Percentiles rank a stretch among this genome's conserved stretches.
Evolutionary conservation across 2,113 vertebrate species (phyloP).

Genomic region (Chitala chitala): DNA sequence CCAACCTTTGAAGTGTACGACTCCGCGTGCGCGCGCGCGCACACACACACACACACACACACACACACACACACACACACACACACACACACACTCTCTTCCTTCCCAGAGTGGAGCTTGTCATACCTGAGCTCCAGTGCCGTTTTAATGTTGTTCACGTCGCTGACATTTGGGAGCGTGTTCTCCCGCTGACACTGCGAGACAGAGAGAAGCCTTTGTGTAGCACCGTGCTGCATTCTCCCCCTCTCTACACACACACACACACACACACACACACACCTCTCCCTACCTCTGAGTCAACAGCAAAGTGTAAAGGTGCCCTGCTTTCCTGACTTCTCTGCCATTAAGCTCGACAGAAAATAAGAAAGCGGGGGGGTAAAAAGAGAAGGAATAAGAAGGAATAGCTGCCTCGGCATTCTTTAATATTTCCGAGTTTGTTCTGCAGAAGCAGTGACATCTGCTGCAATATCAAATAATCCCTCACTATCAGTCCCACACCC

Average conservation of each 20-base stretch:
- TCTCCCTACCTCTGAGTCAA: constrained; percentile 51
- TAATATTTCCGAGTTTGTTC: constrained; percentile 14
- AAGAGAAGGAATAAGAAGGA: too few relatives aligned
- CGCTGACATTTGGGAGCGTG: constrained; percentile 61
- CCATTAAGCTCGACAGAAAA: constrained; percentile 47
- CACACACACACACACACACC: too few relatives aligned
- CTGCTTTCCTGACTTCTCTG: constrained; percentile 34
- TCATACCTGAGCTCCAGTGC: constrained; percentile 37
- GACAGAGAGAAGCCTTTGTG: constrained; percentile 46
- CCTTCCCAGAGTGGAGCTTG: constrained; percentile 7
- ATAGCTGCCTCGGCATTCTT: not conserved
- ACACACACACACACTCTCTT: not conserved
- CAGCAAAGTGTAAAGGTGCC: constrained; percentile 53
- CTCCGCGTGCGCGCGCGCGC: too few relatives aligned
- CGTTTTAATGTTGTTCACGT: constrained; percentile 60
- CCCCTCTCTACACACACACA: too few relatives aligned
- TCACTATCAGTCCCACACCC: not conserved
- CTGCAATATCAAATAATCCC: not conserved
- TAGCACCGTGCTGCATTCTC: constrained; percentile 23
- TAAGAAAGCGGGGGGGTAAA: not conserved
- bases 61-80: not conserved
- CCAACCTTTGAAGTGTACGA: too few relatives aligned
- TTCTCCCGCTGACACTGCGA: constrained; percentile 54
- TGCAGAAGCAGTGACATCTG: constrained; percentile 19
- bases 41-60: not conserved